These are phyloP conservation scores for Ictalurus punctatus DNA, from an alignment of 2,113 vertebrate genomes.

Conservation along the genomic window DNA sequence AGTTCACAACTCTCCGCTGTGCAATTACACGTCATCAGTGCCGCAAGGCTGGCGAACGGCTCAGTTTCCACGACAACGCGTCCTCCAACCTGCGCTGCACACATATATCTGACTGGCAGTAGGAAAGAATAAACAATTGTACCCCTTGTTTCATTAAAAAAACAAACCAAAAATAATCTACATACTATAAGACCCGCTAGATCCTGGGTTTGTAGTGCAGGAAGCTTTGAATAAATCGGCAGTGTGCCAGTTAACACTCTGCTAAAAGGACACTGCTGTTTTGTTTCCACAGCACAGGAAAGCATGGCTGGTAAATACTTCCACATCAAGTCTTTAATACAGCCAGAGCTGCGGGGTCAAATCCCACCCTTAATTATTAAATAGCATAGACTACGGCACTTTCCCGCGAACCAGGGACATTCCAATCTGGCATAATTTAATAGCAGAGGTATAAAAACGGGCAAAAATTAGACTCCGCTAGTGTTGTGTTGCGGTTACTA, in stretches of 20 bases:
- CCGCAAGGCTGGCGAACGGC: slow-evolving; percentile 59
- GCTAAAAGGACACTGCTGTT: not conserved
- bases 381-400: not conserved
- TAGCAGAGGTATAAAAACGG: not conserved
- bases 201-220: slow-evolving; percentile 1
- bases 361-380: not conserved
- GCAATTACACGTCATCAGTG: slow-evolving; percentile 54
- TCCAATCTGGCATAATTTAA: not conserved
- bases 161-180: not conserved
- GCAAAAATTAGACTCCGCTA: not conserved
- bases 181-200: slow-evolving; percentile 19
- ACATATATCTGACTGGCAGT: slow-evolving; percentile 59
- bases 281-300: not conserved
- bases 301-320: not conserved
- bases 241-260: not conserved
- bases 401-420: not conserved
- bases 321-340: not conserved
- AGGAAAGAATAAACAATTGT: slow-evolving; percentile 21
- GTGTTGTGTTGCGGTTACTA: not conserved
- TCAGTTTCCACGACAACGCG: slow-evolving; percentile 73
- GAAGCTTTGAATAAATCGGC: slow-evolving; percentile 1
- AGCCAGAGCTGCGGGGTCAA: not conserved
- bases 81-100: slow-evolving; percentile 56
- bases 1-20: slow-evolving; percentile 49
- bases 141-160: not conserved